Percentiles rank a stretch among this genome's conserved stretches.
phyloP scores from a whole-genome alignment of 2,888 invertebrate species.

The Chloromyia formosa region DNA sequence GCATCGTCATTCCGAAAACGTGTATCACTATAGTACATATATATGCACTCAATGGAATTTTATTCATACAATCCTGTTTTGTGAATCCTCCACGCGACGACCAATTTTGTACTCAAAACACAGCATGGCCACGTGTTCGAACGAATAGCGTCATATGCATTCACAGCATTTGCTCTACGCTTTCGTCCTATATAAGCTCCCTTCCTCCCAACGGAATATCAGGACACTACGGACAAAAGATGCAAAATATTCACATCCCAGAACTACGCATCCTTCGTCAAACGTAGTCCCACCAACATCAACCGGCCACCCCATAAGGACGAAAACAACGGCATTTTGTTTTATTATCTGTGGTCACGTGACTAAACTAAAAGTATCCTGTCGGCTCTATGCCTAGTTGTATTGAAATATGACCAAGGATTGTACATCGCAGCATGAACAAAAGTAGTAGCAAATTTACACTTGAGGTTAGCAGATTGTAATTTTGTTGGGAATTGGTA shows the following conservation, averaged over 20 bases:
- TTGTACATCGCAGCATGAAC: slow-evolving; percentile 2
- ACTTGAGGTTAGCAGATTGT: slow-evolving; percentile 27
- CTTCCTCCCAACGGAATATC: not conserved
- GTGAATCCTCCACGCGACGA: not conserved
- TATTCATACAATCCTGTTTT: slow-evolving; percentile 15
- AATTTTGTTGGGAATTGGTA: not conserved
- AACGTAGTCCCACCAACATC: not conserved
- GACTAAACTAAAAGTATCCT: slow-evolving; percentile 31
- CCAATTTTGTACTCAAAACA: slow-evolving; percentile 7
- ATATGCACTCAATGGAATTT: too few relatives aligned
- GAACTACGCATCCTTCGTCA: slow-evolving; percentile 4
- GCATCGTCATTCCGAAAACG: too few relatives aligned
- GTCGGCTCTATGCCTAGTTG: not conserved
- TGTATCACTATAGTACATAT: too few relatives aligned
- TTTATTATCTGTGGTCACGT: slow-evolving; percentile 47
- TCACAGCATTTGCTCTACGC: not conserved
- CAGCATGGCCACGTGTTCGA: slow-evolving; percentile 23
- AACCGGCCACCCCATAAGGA: slow-evolving; percentile 1
- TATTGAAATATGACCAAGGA: not conserved
- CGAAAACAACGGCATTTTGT: slow-evolving; percentile 39
- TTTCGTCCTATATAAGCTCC: not conserved
- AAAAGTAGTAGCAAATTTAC: slow-evolving; percentile 29
- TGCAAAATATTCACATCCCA: not conserved
- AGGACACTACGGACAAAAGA: not conserved
- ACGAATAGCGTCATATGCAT: slow-evolving; percentile 30